A percentile compares a stretch with the other conserved stretches of the same genome.
phyloP scores from a whole-genome alignment of 2,113 vertebrate species.

The Vombatus ursinus region DNA sequence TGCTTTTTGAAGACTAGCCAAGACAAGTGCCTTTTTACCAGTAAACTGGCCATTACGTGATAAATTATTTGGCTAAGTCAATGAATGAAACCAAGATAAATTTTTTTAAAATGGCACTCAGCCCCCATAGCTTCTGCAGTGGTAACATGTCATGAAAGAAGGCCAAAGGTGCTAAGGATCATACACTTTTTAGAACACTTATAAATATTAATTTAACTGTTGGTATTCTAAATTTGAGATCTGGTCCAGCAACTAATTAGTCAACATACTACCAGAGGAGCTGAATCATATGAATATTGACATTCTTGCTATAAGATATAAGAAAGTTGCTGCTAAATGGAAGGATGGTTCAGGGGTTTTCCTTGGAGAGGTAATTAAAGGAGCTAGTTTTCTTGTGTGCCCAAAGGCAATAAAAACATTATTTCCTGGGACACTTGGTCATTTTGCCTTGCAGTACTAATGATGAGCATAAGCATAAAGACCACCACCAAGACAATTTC shows the following conservation, averaged over 20 bases:
- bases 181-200: not conserved
- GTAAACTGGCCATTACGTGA: not conserved
- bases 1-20: not conserved
- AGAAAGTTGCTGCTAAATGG: constrained; percentile 61
- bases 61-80: not conserved
- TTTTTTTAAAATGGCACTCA: not conserved
- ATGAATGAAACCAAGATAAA: not conserved
- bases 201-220: not conserved
- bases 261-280: not conserved
- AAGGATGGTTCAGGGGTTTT: constrained; percentile 43
- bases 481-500: not conserved
- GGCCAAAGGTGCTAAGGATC: not conserved
- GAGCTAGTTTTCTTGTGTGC: not conserved
- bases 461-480: not conserved
- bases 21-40: not conserved
- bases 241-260: not conserved
- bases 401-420: not conserved
- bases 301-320: not conserved
- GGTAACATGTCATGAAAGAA: not conserved
- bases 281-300: not conserved
- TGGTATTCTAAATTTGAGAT: not conserved
- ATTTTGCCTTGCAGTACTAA: not conserved
- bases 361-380: not conserved
- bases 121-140: not conserved
- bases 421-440: not conserved